Conservation (phyloP, 35 echinoderm and acorn worm species). For the Chiridota heheva region DNA sequence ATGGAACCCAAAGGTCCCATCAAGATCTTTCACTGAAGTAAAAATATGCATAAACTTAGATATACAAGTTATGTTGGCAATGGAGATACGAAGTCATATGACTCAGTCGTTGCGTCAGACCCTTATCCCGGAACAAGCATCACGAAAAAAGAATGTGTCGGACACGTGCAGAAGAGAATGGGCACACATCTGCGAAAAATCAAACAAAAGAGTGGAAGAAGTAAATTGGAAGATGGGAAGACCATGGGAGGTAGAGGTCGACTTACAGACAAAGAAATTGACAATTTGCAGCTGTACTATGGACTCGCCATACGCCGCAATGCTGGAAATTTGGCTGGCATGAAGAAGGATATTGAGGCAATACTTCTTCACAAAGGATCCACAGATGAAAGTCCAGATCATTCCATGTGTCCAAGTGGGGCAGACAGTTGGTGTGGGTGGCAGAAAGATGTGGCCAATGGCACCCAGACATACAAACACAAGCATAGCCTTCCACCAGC, state of each 20-base stretch:
- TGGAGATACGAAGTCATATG: constrained; percentile 4
- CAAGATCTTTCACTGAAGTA: too few relatives aligned
- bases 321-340: neutral
- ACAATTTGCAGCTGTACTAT: constrained; percentile 37
- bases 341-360: constrained; percentile 1
- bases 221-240: constrained; percentile 30
- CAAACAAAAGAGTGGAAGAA: neutral
- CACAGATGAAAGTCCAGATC: neutral
- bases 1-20: too few relatives aligned
- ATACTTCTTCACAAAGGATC: neutral
- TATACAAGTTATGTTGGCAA: constrained; percentile 31
- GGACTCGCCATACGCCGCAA: constrained; percentile 40
- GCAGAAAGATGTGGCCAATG: constrained; percentile 21
- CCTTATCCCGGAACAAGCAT: neutral
- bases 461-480: neutral
- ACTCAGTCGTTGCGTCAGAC: neutral
- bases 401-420: neutral
- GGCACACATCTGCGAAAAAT: neutral
- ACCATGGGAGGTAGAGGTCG: constrained; percentile 38
- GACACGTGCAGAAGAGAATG: constrained; percentile 31
- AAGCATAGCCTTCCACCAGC: constrained; percentile 9
- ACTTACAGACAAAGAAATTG: constrained; percentile 38
- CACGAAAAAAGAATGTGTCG: constrained; percentile 35
- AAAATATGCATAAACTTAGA: neutral
- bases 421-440: constrained; percentile 30